Base-by-base conservation (phyloP, 2,888 invertebrate species). In the Ormia ochracea region DNA sequence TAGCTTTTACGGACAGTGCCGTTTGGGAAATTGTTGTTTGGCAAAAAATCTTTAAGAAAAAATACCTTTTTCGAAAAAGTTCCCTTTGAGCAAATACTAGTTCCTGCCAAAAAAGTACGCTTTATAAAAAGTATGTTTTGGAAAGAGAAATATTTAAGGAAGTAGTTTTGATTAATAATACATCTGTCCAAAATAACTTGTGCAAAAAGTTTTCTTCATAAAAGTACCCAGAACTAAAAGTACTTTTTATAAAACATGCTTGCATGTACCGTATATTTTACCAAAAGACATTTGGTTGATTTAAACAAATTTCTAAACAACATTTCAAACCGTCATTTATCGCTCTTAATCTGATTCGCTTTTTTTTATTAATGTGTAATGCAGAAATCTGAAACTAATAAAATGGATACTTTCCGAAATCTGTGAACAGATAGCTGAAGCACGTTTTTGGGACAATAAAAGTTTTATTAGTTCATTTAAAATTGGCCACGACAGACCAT, bases 31-130 rank as follows among this genome's bases (percentile, higher is more conserved):
- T n/a, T n/a, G n/a, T n/a, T n/a, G n/a, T n/a, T n/a, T n/a, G n/a
- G n/a, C n/a, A 45, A 45, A 14, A 21, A 7, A 14, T 2, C 14
- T 28, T 21, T 21, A 2, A 4, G 4, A 56, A 56, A 56, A 9
- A 14, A 2, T 31, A 12, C 31, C 12, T 14, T 19, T 54, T 12
- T 12, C 3, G 5, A 21, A 33, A 56, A 36, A 56, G n/a, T 21
- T 21, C 5, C 19, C 23, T 36, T 21, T 36, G n/a, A n/a, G n/a
- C n/a, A n/a, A n/a, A n/a, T n/a, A n/a, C n/a, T n/a, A n/a, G n/a
- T n/a, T n/a, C n/a, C n/a, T n/a, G n/a, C n/a, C n/a, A n/a, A 23
- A 54, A 56, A 56, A 21, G 21, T 36, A 56, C 56, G 14, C n/a
- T 56, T 17, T 14, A 14, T 2, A 50, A 50, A 28, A 1, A 2